Base-by-base conservation (phyloP, 2,888 invertebrate genomes). In the Lathronympha strigana region DNA sequence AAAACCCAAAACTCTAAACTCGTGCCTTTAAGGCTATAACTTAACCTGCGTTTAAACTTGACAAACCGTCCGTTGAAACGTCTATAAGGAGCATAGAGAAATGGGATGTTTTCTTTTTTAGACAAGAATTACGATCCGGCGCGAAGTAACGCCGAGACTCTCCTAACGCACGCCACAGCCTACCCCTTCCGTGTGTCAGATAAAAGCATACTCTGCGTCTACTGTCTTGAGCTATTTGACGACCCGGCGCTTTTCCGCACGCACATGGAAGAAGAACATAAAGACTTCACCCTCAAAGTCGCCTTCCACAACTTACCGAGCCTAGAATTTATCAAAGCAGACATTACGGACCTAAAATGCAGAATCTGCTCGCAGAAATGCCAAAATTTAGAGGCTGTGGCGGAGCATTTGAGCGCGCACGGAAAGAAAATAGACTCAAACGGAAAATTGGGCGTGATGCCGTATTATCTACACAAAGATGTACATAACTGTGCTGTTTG, bases 121-220 rank as follows among this genome's bases (percentile, higher is more conserved):
- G 90, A 81, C 73, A 84, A 85, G 73, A 74, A 73, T 72, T 81
- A 79, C 72, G 89, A 88, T 78, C 84, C 87, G 68, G 81, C 87
- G 74, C 81, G 90, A 71, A 74, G 79, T 69, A 91, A 91, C 81
- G 90, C 90, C 69, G 86, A 85, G 75, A 79, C 76, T 62, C 79
- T 91, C 68, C 76, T 91, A 70, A 81, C 84, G 66, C 81, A 77
- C 79, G 84, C 89, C n/a, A 90, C 90, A 68, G 90, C 89, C 33
- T 88, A 85, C 72, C 90, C 90, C 40, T 91, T 91, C 80, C 77
- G 90, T 67, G 88, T 90, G 49, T 87, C 87, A 77, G 87, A 88
- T 78, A 90, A 87, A 67, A 84, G 85, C 17, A 84, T 90, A 75
- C 80, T 89, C 54, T 91, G 91, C 81, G 90, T 90, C 62, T 90